These are phyloP conservation scores for Sylvietta virens DNA, from an alignment of 2,113 vertebrate species.

Conservation along the genomic window DNA sequence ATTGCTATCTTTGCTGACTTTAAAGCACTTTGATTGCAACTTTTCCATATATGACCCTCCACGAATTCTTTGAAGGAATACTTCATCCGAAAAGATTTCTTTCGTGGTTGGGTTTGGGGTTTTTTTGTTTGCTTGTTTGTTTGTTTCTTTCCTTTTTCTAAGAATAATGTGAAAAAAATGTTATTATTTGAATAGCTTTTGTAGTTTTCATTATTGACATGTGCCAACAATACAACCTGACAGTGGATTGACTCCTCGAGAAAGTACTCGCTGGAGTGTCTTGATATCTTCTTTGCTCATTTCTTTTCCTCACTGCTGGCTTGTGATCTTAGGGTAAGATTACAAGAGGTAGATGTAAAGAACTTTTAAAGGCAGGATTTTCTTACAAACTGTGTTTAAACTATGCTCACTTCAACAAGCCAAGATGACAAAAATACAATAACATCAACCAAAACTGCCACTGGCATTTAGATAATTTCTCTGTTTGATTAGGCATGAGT, in stretches of 20 bases:
- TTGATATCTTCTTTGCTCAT: neutral
- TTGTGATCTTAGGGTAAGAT: neutral
- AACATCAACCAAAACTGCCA: rapidly evolving
- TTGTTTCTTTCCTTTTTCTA: neutral
- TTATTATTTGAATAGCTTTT: neutral
- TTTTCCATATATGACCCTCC: neutral
- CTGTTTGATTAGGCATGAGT: neutral
- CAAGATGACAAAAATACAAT: neutral
- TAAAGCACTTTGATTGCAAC: neutral
- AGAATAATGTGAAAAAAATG: neutral
- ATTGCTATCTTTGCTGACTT: neutral
- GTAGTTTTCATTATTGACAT: neutral
- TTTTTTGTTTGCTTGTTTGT: neutral
- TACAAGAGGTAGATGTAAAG: neutral
- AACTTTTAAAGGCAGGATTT: neutral
- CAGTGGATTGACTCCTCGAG: neutral
- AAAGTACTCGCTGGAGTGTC: neutral
- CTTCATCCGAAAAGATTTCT: neutral
- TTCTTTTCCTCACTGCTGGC: neutral
- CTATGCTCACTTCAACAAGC: neutral
- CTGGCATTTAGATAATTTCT: neutral
- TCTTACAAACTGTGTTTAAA: neutral
- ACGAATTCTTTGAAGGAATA: neutral
- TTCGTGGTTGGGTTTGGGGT: neutral
- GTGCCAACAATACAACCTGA: neutral